Base-by-base conservation (phyloP, 2,113 vertebrate genomes). In the Cichladusa arquata region DNA sequence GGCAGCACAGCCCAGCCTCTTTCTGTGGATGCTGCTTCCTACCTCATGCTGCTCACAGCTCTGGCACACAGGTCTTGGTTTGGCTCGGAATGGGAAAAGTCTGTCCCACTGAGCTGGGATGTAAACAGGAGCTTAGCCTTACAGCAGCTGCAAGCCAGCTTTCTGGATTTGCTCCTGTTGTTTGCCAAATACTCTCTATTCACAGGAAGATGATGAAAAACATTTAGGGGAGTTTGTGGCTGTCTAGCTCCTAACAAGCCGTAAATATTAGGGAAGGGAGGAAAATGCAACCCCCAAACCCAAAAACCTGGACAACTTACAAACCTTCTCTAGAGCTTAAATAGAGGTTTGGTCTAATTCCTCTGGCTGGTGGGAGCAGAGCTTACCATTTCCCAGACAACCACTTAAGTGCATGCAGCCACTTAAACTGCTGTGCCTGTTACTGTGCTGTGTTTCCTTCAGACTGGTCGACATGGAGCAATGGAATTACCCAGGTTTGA, bases 151-250 rank as follows among this genome's bases (percentile, higher is more conserved):
- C 33, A 88, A 94, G 78, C 50, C 85, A 91, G 24, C 45, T 87
- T 66, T 95, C 82, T 86, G 88, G 76, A 74, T 94, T 92, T 94
- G 72, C 72, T 90, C 28, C 72, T 84, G 28, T 19, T 70, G 34
- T 86, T 93, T 95, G 86, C 83, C 95, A 90, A 81, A 76, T 54
- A 19, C 47, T 88, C 81, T 26, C 65, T 36, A 44, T 88, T 88
- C 92, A 78, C 0, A 0, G 76, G 72, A 79, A 89, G 72, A 72
- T 24, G 84, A 92, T 91, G 83, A 92, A 96, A 95, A 92, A 79
- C 36, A 60, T 71, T 81, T 81, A 45, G 72, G n/a, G 74, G 47
- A 76, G 14, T 70, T 83, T 87, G 72, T 67, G 92, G 77, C 56
- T 89, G 80, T 78, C 93, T 89, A 54, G 89, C 54, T 94, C 53